Conservation (phyloP, 2,113 vertebrate species). For the Cyprinodon brontotheroides region DNA sequence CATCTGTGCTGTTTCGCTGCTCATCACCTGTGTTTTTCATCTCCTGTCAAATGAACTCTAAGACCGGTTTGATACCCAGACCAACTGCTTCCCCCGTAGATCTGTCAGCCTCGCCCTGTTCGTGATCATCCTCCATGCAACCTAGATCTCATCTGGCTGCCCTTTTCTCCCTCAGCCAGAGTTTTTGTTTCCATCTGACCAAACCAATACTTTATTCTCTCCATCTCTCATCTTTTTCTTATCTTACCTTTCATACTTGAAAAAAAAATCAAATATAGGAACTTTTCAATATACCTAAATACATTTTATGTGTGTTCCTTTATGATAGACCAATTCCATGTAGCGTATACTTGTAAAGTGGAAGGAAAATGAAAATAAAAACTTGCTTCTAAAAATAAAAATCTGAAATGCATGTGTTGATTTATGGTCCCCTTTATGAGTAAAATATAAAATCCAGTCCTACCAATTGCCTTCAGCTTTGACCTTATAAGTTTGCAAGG, state of each 20-base stretch:
- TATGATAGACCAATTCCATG: background rate
- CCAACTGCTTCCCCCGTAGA: conserved; percentile 42
- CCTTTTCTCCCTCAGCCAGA: background rate
- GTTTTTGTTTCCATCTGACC: conserved; percentile 15
- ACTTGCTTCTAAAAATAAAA: background rate
- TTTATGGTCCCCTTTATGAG: background rate
- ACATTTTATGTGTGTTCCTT: background rate
- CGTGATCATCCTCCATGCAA: conserved; percentile 46
- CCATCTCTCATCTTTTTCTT: background rate
- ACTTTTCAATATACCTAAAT: background rate
- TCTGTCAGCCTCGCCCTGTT: conserved; percentile 45
- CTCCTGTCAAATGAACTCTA: conserved; percentile 71
- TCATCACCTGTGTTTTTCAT: conserved; percentile 68
- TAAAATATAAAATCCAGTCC: background rate
- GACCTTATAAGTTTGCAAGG: background rate
- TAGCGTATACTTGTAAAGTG: background rate
- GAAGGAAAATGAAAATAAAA: background rate
- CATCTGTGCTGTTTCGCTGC: conserved; percentile 49
- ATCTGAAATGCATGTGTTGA: background rate
- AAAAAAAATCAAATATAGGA: too few species aligned
- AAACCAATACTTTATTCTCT: background rate
- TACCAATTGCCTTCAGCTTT: too few species aligned
- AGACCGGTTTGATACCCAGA: conserved; percentile 67
- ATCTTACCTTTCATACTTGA: background rate
- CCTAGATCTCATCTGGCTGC: conserved; percentile 2